Conservation (phyloP, 2,797 vertebrate genomes). For the Chaetophractus vellerosus region DNA sequence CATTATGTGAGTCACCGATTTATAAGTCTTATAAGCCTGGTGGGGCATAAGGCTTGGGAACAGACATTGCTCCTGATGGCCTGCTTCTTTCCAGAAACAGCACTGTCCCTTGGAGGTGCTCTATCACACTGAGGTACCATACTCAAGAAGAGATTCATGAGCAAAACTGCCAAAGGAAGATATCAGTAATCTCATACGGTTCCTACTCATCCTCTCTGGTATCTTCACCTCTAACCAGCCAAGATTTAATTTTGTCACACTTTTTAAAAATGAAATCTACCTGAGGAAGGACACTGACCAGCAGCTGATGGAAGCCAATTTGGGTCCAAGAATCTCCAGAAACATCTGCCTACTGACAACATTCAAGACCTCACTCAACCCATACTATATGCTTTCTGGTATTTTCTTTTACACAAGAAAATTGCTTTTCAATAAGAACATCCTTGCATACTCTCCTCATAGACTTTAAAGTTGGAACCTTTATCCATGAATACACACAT, state of each 20-base stretch:
- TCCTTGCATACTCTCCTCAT: background rate
- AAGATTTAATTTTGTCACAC: background rate
- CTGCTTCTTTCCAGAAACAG: background rate
- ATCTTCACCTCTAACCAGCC: background rate
- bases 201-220: background rate
- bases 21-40: fast-evolving
- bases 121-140: fast-evolving
- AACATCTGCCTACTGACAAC: background rate
- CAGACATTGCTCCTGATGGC: background rate
- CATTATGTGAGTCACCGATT: fast-evolving
- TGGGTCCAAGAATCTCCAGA: background rate
- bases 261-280: background rate
- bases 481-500: background rate
- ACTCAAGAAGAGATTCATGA: fast-evolving
- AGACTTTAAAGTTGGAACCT: background rate
- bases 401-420: background rate
- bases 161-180: background rate
- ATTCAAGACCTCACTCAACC: background rate
- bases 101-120: fast-evolving
- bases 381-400: background rate
- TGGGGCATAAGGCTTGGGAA: background rate
- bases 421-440: background rate
- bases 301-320: background rate
- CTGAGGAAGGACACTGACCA: background rate
- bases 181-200: background rate